A percentile compares a stretch with the other conserved stretches of the same genome.
Conservation (phyloP, 1,140 invertebrate genomes). For the Heliconius himera region DNA sequence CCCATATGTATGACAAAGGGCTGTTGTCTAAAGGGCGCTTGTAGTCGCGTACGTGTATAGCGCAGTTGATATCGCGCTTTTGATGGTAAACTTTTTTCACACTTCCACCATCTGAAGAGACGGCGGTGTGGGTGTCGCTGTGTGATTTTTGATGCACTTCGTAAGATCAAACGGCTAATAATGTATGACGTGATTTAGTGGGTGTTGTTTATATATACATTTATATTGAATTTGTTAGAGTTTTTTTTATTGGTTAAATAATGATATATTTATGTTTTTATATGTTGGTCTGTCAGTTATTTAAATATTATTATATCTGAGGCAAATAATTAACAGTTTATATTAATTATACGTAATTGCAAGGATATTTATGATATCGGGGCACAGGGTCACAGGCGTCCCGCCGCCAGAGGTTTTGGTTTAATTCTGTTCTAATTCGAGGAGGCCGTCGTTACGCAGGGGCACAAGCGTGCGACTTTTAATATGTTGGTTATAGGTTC, state of each 20-base stretch:
- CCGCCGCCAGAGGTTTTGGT: no score
- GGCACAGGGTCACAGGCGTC: no score
- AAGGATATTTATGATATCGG: no score
- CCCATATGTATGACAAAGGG: constrained; percentile 38
- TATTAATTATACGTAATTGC: no score
- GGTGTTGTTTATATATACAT: neutral
- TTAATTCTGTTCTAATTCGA: no score
- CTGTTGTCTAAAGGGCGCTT: constrained; percentile 35
- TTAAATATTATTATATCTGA: no score
- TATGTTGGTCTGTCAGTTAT: no score
- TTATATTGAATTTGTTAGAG: neutral
- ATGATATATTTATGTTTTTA: no score
- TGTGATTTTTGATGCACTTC: constrained; percentile 9
- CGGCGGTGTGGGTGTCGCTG: constrained; percentile 1
- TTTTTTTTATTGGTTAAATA: neutral
- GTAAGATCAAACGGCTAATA: constrained; percentile 4
- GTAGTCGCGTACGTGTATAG: constrained; percentile 28
- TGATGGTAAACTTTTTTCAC: constrained; percentile 33
- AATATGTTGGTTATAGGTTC: no score
- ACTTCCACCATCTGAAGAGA: constrained; percentile 14
- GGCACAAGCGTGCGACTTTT: no score
- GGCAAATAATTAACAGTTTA: no score
- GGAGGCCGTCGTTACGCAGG: no score
- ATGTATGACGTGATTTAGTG: neutral
- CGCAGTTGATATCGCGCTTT: constrained; percentile 29